Base-by-base conservation (phyloP, 2,113 vertebrate genomes). In the Antechinus stuartii region DNA sequence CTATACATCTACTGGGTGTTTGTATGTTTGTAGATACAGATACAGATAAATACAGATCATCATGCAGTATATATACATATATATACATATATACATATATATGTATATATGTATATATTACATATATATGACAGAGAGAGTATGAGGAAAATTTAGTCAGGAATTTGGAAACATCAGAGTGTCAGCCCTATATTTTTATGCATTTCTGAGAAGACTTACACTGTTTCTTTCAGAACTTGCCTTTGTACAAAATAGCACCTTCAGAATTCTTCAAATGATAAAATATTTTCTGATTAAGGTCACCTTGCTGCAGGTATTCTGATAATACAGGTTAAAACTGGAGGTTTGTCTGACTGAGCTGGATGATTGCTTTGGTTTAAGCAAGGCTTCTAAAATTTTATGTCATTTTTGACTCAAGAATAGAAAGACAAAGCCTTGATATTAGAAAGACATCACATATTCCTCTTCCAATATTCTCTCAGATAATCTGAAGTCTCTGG, bases 361-460 rank as follows among this genome's bases (percentile, higher is more conserved):
- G n/a, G n/a, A 19, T 42, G n/a, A 84, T 84, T 84, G 68, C 68
- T 84, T 84, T 42, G n/a, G n/a, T 91, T 94, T 54, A 95, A 93
- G 0, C 23, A n/a, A 42, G 27, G 91, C 35, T 95, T 95, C 54
- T 95, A 52, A 95, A 95, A 93, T 84, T 91, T 96, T 94, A 94
- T 96, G 90, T 54, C 90, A 94, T 19, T 55, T 96, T 95, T 94
- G 50, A 94, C 91, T 95, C 95, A 92, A 52, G 50, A 30, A 91
- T 84, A 22, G 19, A 96, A 95, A 84, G 92, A 35, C 7, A 98
- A 50, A 92, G 49, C 7, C 25, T 94, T 90, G 93, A 94, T 93
- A 90, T 94, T 96, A 95, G 92, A 96, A 95, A 97, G 16, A 49
- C 56, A 94, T 54, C 96, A 95, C 49, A 95, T 94, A 95, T 76